Evolutionary conservation across 2,113 vertebrate genomes (phyloP), one percentile per base, ranked within the genome.

Genomic region (Lucifuga dentata): DNA sequence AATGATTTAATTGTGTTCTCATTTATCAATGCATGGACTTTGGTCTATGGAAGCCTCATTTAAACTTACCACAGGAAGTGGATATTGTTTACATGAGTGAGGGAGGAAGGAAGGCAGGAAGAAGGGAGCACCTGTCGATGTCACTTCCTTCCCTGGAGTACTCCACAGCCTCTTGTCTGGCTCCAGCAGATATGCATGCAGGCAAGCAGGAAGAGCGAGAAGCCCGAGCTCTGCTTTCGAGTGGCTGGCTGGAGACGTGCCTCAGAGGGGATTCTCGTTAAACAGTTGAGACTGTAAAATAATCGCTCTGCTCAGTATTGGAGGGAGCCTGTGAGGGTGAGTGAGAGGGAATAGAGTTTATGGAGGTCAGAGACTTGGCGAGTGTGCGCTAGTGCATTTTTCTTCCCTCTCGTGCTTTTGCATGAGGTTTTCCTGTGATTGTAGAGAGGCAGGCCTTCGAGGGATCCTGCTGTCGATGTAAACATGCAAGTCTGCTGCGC

Each of bases 31-130:
- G 44, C 76, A 55, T 24, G 23, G 29, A 8, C 33, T 35, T 8
- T 29, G 26, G 26, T 8, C 11, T 29, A 13, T 7, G 12, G 0
- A 13, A 19, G 36, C 62, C 13, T 13, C 21, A 12, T 60, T 29
- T 13, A 49, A 43, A 19, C 12, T 64, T 50, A 15, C 40, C 49
- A 23, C 43, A n/a, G 55, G 65, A 66, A 68, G 62, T 66, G 35
- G 11, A 71, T 92, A 89, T 82, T 90, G 84, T 95, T 94, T 92
- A 90, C 89, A 89, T 72, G 76, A 89, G 90, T 80, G 78, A 90
- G 76, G 17, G 81, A 88, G 89, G 89, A 88, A 84, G 86, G 86
- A 78, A 73, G 80, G 52, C 81, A 85, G 90, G 90, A 87, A 84
- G 89, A 89, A 87, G 84, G 87, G 62, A 86, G 74, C 88, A 93